Percentiles rank a stretch among this genome's conserved stretches.
Conservation (phyloP, 2,113 vertebrate genomes). For the Nanorana parkeri region DNA sequence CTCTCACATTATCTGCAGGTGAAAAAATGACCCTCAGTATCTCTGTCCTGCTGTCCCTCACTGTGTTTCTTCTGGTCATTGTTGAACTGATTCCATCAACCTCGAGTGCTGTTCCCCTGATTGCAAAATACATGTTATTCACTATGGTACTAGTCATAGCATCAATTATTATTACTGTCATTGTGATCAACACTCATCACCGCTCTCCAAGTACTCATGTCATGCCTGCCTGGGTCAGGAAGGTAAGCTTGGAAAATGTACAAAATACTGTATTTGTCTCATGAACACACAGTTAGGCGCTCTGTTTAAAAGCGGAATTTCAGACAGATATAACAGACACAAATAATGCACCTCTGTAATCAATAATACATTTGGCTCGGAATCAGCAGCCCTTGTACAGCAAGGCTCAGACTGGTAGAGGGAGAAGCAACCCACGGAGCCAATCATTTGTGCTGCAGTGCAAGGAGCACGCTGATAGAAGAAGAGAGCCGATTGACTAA, state of each 20-base stretch:
- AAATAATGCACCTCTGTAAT: too few relatives aligned
- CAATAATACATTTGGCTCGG: too few relatives aligned
- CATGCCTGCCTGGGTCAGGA: slow-evolving; percentile 94
- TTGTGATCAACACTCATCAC: slow-evolving; percentile 97
- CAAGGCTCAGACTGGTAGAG: too few relatives aligned
- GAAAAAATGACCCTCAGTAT: slow-evolving; percentile 99
- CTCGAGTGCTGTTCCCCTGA: slow-evolving; percentile 93
- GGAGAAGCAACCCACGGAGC: too few relatives aligned
- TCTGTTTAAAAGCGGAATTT: too few relatives aligned
- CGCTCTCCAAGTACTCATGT: slow-evolving; percentile 95
- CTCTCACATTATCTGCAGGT: slow-evolving; percentile 70
- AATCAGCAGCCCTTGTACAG: too few relatives aligned
- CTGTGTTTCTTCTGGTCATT: slow-evolving; percentile 96
- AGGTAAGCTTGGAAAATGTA: slow-evolving; percentile 73
- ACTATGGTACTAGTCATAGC: slow-evolving; percentile 98
- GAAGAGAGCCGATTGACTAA: too few relatives aligned
- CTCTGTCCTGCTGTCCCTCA: slow-evolving; percentile 93
- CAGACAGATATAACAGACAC: too few relatives aligned
- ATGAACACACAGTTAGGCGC: too few relatives aligned
- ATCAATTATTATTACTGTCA: slow-evolving; percentile 96
- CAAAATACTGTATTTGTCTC: too few relatives aligned
- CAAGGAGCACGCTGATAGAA: too few relatives aligned
- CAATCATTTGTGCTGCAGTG: too few relatives aligned
- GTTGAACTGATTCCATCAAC: slow-evolving; percentile 98
- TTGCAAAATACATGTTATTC: slow-evolving; percentile 98